Evolutionary conservation across 2,113 vertebrate genomes (phyloP), one percentile per base, ranked within the genome.

Genomic region (Gymnorhina tibicen): DNA sequence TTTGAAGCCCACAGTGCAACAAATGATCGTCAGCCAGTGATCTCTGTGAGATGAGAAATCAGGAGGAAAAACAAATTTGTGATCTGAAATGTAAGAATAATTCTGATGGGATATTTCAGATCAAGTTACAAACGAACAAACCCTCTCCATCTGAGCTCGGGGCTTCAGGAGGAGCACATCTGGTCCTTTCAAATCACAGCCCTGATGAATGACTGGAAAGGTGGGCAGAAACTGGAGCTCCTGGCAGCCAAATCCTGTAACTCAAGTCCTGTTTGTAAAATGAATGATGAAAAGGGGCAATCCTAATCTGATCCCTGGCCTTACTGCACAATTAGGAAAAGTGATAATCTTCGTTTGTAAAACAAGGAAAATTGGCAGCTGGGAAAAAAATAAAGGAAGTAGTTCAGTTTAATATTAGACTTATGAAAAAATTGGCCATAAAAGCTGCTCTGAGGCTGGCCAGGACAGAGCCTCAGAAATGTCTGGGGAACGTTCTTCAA

Each of bases 341-440:
- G 93, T 73, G 85, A 96, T 87, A 96, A 97, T 95, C 95, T 95
- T 92, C 86, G 4, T 97, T 95, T 96, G 93, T 91, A 44, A 82
- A 94, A 94, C 50, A 67, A 93, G 91, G 82, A 63, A 93, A 97
- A 91, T 87, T 93, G 94, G 94, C 94, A 95, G 87, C 95, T 93
- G 70, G 68, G 78, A 87, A 83, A 96, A 97, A 96, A 97, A 90
- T 69, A 77, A 86, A 93, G 96, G 93, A 96, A 96, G 72, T 76
- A 9, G 18, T 94, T 94, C 63, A 83, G 87, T 91, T 96, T 66
- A 87, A 94, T 95, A 85, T 95, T 96, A 69, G 75, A 79, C 35
- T 82, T 90, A 66, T 10, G 78, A 83, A 96, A 93, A 96, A 95
- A 72, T 81, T 95, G 87, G 84, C 89, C 73, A 91, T 92, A 87